A percentile compares a stretch with the other conserved stretches of the same genome.
Conservation (phyloP, 2,797 vertebrate genomes). For the Myotis myotis region DNA sequence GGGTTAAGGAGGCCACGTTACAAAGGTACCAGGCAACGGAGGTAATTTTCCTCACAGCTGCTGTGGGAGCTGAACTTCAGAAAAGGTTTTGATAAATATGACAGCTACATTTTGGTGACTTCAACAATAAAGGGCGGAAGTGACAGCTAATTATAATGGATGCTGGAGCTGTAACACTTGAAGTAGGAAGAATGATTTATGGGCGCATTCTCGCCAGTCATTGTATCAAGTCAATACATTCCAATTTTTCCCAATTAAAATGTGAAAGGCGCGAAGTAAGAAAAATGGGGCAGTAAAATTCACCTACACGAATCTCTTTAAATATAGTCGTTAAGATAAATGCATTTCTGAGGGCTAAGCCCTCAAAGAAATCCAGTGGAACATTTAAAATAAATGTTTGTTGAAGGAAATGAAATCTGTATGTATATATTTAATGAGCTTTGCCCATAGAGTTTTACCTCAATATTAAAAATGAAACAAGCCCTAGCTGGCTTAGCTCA, state of each 20-base stretch:
- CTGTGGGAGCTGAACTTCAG: conserved; percentile 29
- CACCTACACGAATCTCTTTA: conserved; percentile 40
- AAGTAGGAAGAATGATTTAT: conserved; percentile 34
- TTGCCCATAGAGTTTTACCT: neutral
- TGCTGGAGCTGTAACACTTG: neutral
- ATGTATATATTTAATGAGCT: neutral
- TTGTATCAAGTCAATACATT: conserved; percentile 21
- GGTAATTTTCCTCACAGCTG: neutral
- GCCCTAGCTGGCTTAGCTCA: no score
- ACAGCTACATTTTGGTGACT: conserved; percentile 50
- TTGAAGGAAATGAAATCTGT: conserved; percentile 25
- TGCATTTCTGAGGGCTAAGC: neutral
- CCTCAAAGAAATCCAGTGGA: neutral
- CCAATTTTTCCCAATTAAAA: conserved; percentile 61
- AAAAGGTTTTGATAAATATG: conserved; percentile 15
- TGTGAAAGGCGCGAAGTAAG: conserved; percentile 42
- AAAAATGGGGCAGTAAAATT: conserved; percentile 41
- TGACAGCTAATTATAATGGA: conserved; percentile 68
- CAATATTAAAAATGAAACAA: neutral
- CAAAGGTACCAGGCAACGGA: neutral
- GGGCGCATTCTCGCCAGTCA: neutral
- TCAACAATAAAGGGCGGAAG: conserved; percentile 48
- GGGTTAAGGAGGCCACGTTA: neutral
- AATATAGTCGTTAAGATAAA: conserved; percentile 51
- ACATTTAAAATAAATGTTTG: conserved; percentile 11